Conservation (phyloP, 2,888 invertebrate species). For the Oxystoma pomonae region DNA sequence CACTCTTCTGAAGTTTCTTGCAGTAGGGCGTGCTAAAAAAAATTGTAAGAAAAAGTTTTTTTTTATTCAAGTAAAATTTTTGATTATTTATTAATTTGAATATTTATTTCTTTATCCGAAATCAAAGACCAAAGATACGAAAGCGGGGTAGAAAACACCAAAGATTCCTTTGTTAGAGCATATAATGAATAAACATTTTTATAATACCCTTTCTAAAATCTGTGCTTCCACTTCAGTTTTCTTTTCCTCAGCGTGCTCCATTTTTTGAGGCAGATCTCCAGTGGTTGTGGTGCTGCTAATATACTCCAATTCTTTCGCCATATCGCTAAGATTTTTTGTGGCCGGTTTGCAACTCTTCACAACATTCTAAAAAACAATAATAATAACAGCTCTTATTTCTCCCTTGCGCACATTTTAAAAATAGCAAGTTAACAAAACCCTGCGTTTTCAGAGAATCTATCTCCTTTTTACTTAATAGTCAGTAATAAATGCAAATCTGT, state of each 20-base stretch:
- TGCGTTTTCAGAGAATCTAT: too few relatives aligned
- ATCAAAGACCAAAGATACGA: too few relatives aligned
- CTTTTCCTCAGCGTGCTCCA: conserved; percentile 82
- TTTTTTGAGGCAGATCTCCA: conserved; percentile 78
- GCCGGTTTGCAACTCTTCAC: conserved; percentile 86
- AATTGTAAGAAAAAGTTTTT: not conserved
- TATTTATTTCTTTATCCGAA: too few relatives aligned
- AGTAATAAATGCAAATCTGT: too few relatives aligned
- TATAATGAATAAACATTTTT: not conserved
- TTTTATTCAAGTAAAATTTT: conserved; percentile 3
- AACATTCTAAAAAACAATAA: conserved; percentile 64
- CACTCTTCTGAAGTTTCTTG: conserved; percentile 93
- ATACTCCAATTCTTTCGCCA: conserved; percentile 84
- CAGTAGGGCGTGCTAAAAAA: conserved; percentile 71
- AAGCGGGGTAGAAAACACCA: too few relatives aligned
- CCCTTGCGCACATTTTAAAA: too few relatives aligned
- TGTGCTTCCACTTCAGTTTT: conserved; percentile 81
- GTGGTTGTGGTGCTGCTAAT: conserved; percentile 81
- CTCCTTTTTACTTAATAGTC: too few relatives aligned
- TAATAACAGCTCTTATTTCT: too few relatives aligned
- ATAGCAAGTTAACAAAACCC: too few relatives aligned
- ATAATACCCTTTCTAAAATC: conserved; percentile 77
- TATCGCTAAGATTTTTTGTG: conserved; percentile 83
- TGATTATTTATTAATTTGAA: too few relatives aligned
- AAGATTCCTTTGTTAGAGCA: too few relatives aligned